Base-by-base conservation (phyloP, 2,113 vertebrate species). In the Nematolebias whitei region DNA sequence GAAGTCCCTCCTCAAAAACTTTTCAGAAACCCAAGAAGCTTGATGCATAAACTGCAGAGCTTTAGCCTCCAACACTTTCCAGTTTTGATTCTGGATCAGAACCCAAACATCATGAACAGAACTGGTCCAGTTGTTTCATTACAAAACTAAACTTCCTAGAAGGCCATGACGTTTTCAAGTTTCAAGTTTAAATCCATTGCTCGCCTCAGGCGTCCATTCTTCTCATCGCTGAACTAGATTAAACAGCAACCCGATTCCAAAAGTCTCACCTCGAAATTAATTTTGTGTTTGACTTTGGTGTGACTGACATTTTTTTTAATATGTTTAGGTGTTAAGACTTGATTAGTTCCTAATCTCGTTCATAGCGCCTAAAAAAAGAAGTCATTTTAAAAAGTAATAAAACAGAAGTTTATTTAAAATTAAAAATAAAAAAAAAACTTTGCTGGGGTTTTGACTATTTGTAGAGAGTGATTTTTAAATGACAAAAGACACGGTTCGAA, bases 241-340 rank as follows among this genome's bases (percentile, higher is more conserved):
- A 57, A 56, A 56, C 54, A 24, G 13, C 20, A n/a, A n/a, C n/a
- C n/a, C n/a, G n/a, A n/a, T n/a, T n/a, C n/a, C n/a, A n/a, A n/a
- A 41, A 24, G 41, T 26, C 48, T 51, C 1, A 48, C 26, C 35
- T 23, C 20, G 15, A 41, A 66, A 53, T 63, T 6, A 56, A 67
- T 24, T 51, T 60, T 8, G 44, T 60, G 47, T 84, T 81, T 75
- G 63, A 70, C 65, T 70, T 59, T 58, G 52, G 57, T 62, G 59
- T 50, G 49, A 61, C 26, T 26, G 45, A 58, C 47, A n/a, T n/a
- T 19, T 68, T 82, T 35, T 69, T 64, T 67, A 44, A 71, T 60
- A 68, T 57, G 44, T 60, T 68, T 71, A 63, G 49, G 45, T 57
- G 45, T 57, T 64, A 59, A 63, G 52, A 66, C 47, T 73, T 69